Evolutionary conservation across 2,888 invertebrate genomes (phyloP).

Genomic region (Phymatocera aterrima): DNA sequence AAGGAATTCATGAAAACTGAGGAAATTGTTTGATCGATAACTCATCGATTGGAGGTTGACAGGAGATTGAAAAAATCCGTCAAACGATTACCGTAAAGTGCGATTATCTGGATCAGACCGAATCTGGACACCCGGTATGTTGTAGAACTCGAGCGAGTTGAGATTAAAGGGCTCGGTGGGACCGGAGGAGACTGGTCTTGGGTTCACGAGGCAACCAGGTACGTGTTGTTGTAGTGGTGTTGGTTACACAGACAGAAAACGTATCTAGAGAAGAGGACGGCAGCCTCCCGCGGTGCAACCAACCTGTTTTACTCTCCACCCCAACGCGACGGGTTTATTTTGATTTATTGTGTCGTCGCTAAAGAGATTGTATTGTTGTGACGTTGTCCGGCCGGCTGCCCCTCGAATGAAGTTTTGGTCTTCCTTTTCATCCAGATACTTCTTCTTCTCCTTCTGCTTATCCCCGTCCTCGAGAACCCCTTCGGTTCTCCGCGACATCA

Average conservation of each 20-base stretch:
- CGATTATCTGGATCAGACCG: neutral
- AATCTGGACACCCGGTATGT: constrained; percentile 25
- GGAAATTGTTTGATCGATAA: neutral
- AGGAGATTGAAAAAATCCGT: neutral
- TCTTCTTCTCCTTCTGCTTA: neutral
- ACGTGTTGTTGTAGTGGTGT: constrained; percentile 67
- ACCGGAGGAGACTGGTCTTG: constrained; percentile 55
- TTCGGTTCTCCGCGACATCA: constrained; percentile 14
- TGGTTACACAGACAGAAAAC: constrained; percentile 68
- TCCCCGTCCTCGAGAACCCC: neutral
- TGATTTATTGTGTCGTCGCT: constrained; percentile 70
- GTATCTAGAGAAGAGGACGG: constrained; percentile 41
- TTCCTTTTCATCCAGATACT: neutral
- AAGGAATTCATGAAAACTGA: neutral
- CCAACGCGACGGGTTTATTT: constrained; percentile 66
- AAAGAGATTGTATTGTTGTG: constrained; percentile 70
- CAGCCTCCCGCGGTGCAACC: constrained; percentile 66
- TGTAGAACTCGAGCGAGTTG: constrained; percentile 50
- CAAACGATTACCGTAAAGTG: neutral
- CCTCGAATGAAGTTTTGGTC: constrained; percentile 6
- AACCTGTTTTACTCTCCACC: constrained; percentile 65
- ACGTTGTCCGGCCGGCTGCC: constrained; percentile 59
- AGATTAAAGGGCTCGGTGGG: constrained; percentile 61
- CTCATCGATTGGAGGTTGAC: neutral
- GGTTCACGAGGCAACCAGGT: constrained; percentile 50